Conservation (phyloP, 2,113 vertebrate genomes). For the Malaclemys terrapin region DNA sequence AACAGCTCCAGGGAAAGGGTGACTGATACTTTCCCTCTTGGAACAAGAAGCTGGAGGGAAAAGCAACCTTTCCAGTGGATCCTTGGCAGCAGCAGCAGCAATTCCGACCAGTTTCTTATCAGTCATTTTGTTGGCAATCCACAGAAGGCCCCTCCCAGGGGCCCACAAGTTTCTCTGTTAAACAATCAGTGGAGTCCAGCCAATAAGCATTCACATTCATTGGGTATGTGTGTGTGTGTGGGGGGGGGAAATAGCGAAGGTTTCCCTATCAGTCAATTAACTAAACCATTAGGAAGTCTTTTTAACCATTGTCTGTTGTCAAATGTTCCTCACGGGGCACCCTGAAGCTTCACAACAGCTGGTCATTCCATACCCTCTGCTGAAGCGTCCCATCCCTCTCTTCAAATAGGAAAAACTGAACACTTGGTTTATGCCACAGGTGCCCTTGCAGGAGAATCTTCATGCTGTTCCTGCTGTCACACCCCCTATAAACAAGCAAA, state of each 20-base stretch:
- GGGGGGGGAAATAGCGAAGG: not conserved
- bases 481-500: not conserved
- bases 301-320: not conserved
- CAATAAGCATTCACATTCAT: not conserved
- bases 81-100: conserved; percentile 53
- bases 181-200: not conserved
- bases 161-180: not conserved
- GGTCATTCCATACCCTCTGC: fast-evolving
- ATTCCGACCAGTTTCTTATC: conserved; percentile 51
- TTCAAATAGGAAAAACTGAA: not conserved
- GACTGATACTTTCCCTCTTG: not conserved
- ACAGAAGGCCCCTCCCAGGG: conserved; percentile 24
- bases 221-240: not conserved
- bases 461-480: not conserved
- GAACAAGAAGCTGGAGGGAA: conserved; percentile 23
- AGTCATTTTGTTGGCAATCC: conserved; percentile 18
- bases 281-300: not conserved
- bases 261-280: not conserved
- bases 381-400: not conserved
- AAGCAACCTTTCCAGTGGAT: conserved; percentile 65
- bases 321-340: not conserved
- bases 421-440: fast-evolving
- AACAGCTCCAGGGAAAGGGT: conserved; percentile 39
- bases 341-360: fast-evolving
- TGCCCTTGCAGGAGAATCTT: not conserved